Evolutionary conservation across 2,113 vertebrate species (phyloP), one percentile per base, ranked within the genome.

Genomic region (Tragelaphus buxtoni): DNA sequence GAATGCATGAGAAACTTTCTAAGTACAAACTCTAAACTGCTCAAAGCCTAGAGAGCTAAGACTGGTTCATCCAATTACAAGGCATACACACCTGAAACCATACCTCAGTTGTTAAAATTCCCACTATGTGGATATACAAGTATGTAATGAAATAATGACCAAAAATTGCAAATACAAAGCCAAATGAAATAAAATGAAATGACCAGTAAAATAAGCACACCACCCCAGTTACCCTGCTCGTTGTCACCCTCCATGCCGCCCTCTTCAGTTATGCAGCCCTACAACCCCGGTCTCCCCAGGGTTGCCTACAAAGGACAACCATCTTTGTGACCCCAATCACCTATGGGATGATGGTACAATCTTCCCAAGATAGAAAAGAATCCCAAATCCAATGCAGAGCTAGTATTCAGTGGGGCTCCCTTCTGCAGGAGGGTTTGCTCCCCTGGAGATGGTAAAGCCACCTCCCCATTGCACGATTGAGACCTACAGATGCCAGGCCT

Each of bases 91-190:
- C 22, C n/a, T 51, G 93, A 58, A 51, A n/a, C 83, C 83, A 85
- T 9, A 91, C 1, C 28, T 47, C 35, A 45, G 55, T 2, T 58
- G 42, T 63, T 39, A 82, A 69, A 83, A 56, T 51, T 13, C 35
- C 89, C 9, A 53, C 12, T 22, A 17, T 4, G 1, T 32, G 65
- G 47, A 9, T 53, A 18, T 14, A 10, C 18, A 49, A 49, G 65
- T 30, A 76, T 51, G 30, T 22, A 11, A 95, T 55, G 56, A 91
- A 88, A 84, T 74, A 77, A 93, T 39, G 11, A 63, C 47, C 58
- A 9, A 7, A 84, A 83, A 32, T 55, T 14, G 90, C 39, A 53
- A 60, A 80, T 39, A 56, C 14, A 30, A 26, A 45, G 32, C 4
- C 12, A 87, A 65, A 63, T 28, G 8, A 56, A 83, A 49, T 42